A percentile compares a stretch with the other conserved stretches of the same genome.
Conservation (phyloP, 2,888 invertebrate genomes). For the Meghimatium bilineatum region DNA sequence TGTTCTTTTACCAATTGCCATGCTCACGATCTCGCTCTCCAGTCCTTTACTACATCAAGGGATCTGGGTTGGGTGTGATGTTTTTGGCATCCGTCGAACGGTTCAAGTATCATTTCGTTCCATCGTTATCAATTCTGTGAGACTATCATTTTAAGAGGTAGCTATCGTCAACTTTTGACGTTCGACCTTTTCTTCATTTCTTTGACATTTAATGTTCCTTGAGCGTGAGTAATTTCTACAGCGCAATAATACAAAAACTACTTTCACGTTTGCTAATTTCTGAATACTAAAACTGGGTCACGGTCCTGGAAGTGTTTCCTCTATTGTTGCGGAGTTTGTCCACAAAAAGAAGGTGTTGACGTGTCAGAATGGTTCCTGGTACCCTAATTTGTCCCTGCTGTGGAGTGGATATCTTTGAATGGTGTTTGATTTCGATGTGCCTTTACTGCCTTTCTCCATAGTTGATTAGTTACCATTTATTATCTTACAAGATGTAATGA, state of each 20-base stretch:
- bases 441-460: too few species aligned
- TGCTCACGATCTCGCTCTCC: conserved; percentile 17
- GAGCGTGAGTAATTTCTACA: not conserved
- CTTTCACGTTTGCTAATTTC: conserved; percentile 1
- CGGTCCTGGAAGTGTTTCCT: not conserved
- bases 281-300: conserved; percentile 28
- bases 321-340: conserved; percentile 30
- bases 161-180: conserved; percentile 33
- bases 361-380: not conserved
- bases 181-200: not conserved
- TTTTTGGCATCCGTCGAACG: not conserved
- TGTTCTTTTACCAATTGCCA: not conserved
- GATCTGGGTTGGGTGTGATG: not conserved
- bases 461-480: not conserved
- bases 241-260: conserved; percentile 13
- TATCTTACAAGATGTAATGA: too few species aligned
- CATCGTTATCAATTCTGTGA: not conserved
- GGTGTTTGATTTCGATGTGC: not conserved
- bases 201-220: not conserved
- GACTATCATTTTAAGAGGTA: not conserved
- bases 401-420: not conserved
- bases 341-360: not conserved
- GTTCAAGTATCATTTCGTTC: conserved; percentile 1
- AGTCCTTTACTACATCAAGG: not conserved
- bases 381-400: conserved; percentile 4